Percentiles rank a stretch among this genome's conserved stretches.
Evolutionary conservation across 1,140 invertebrate genomes (phyloP).

Genomic region (Magallana angulata): DNA sequence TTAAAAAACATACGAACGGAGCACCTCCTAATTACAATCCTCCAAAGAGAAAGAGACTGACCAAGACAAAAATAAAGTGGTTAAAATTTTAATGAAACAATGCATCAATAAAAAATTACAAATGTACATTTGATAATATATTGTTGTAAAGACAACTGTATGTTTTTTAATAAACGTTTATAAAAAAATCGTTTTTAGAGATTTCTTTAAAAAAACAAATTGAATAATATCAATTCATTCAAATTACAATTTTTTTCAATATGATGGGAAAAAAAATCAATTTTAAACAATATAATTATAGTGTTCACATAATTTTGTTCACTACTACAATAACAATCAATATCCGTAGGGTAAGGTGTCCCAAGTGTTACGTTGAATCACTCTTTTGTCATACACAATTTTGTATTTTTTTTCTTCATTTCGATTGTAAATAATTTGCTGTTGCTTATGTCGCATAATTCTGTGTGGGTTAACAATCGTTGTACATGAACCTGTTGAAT

Average conservation of each 20-base stretch:
- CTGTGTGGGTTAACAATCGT: slow-evolving; percentile 48
- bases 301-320: too few species aligned
- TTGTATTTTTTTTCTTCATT: slow-evolving; percentile 51
- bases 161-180: background rate
- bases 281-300: background rate
- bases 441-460: slow-evolving; percentile 48
- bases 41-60: background rate
- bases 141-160: background rate
- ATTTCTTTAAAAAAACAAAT: background rate
- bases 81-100: slow-evolving; percentile 8
- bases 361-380: slow-evolving; percentile 27
- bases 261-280: background rate
- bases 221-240: too few species aligned
- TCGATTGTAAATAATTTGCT: slow-evolving; percentile 46
- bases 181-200: background rate
- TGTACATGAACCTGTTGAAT: slow-evolving; percentile 7
- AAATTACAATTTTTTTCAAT: background rate
- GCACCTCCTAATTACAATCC: too few species aligned
- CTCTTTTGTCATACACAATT: slow-evolving; percentile 55
- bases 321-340: background rate
- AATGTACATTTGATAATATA: background rate
- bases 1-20: background rate
- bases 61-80: slow-evolving; percentile 26
- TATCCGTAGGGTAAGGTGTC: slow-evolving; percentile 57
- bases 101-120: background rate